A percentile compares a stretch with the other conserved stretches of the same genome.
Evolutionary conservation across 1,140 invertebrate genomes (phyloP).

Genomic region (Drosophila erecta): DNA sequence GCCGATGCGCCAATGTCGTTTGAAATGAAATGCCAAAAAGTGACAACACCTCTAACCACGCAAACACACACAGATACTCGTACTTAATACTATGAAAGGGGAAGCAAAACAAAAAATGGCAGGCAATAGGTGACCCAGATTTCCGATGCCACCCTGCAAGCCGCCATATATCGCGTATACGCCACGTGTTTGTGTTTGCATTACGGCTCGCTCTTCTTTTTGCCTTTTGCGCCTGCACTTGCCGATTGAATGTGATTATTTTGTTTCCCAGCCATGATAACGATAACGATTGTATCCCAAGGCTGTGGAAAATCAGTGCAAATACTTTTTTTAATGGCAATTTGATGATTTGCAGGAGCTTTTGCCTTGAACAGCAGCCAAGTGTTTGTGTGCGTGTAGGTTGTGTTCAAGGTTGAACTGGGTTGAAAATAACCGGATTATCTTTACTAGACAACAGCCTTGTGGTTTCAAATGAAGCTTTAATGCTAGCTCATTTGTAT

Average conservation of each 20-base stretch:
- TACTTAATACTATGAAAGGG: conserved; percentile 35
- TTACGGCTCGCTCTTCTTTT: background rate
- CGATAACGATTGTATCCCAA: conserved; percentile 14
- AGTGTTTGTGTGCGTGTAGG: conserved; percentile 15
- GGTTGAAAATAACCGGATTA: conserved; percentile 31
- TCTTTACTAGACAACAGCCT: conserved; percentile 20
- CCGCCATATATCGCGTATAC: conserved; percentile 45
- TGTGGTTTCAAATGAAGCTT: too few species aligned
- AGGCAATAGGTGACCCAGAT: conserved; percentile 83
- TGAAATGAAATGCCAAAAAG: conserved; percentile 70
- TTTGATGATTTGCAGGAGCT: conserved; percentile 24
- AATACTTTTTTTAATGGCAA: conserved; percentile 38
- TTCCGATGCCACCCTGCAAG: conserved; percentile 35
- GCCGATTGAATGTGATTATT: conserved; percentile 47
- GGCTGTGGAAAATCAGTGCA: conserved; percentile 29
- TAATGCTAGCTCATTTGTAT: too few species aligned
- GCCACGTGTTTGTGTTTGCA: conserved; percentile 26
- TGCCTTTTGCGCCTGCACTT: conserved; percentile 5
- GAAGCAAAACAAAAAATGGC: conserved; percentile 38
- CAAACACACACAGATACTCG: conserved; percentile 24
- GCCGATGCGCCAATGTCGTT: conserved; percentile 61
- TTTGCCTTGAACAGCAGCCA: conserved; percentile 34
- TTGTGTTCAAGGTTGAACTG: conserved; percentile 29
- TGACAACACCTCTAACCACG: conserved; percentile 49
- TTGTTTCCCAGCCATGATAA: conserved; percentile 34